Evolutionary conservation across 2,113 vertebrate species (phyloP).

Genomic region (Amazona guildingii): DNA sequence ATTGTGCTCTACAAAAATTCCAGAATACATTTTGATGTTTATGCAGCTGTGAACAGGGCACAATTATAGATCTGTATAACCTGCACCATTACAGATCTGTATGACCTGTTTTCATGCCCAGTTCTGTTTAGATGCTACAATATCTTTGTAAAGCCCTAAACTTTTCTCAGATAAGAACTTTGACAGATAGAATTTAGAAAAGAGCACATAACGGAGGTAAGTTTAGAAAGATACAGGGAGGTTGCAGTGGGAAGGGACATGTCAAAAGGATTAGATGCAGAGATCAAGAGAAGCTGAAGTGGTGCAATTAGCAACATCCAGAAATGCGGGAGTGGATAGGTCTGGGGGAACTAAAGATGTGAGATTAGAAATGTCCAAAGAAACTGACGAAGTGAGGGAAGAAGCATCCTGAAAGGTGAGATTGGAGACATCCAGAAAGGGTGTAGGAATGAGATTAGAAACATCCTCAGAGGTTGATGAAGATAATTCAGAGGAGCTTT

Average conservation of each 20-base stretch:
- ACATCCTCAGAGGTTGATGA: not conserved
- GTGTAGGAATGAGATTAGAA: not conserved
- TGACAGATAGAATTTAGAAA: not conserved
- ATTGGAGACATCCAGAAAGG: conserved; percentile 3
- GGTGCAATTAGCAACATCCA: not conserved
- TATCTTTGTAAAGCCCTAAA: not conserved
- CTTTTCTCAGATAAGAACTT: not conserved
- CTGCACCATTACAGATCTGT: not conserved
- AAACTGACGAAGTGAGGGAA: not conserved
- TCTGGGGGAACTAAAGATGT: not conserved
- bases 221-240: not conserved
- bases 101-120: not conserved
- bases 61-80: not conserved
- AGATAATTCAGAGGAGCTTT: conserved; percentile 7
- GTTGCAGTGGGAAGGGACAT: not conserved
- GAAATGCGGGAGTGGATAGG: conserved; percentile 10
- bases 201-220: not conserved
- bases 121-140: not conserved
- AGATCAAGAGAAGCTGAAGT: not conserved
- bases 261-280: not conserved
- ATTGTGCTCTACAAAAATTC: not conserved
- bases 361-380: conserved; percentile 28
- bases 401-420: conserved; percentile 8
- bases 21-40: not conserved
- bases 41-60: conserved; percentile 39